These are phyloP conservation scores for Dasyurus viverrinus DNA, from an alignment of 2,113 vertebrate species.

Conservation along the genomic window DNA sequence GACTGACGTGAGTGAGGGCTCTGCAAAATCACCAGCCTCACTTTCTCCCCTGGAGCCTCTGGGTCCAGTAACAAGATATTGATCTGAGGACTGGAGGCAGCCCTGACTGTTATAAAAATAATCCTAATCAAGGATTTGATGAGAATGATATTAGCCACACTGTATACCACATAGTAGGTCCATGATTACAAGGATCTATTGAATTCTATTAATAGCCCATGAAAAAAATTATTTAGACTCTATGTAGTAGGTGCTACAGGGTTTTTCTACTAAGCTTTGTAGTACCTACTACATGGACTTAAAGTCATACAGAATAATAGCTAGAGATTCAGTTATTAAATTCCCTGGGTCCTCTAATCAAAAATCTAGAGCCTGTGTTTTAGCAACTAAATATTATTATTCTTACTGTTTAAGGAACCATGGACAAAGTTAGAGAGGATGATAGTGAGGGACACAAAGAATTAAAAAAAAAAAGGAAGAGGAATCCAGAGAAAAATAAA, in stretches of 20 bases:
- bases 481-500: neutral
- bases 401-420: neutral
- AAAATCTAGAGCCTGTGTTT: neutral
- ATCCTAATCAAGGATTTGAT: neutral
- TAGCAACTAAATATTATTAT: neutral
- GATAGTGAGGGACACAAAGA: neutral
- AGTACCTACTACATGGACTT: neutral
- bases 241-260: neutral
- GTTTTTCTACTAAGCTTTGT: neutral
- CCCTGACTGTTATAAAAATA: neutral
- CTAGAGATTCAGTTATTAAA: neutral
- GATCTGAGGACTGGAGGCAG: too few species aligned
- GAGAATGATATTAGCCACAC: neutral
- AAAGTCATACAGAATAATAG: neutral
- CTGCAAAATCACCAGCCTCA: too few species aligned
- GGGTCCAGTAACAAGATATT: too few species aligned
- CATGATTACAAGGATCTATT: conserved; percentile 46
- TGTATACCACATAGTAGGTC: neutral
- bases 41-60: too few species aligned
- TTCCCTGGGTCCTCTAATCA: neutral
- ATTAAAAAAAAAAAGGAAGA: neutral
- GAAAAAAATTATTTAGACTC: conserved; percentile 8
- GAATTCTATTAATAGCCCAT: conserved; percentile 61
- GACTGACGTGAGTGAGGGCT: too few species aligned
- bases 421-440: neutral